These are phyloP conservation scores for Epinotia ramella DNA, from an alignment of 2,888 invertebrate species.

Conservation along the genomic window DNA sequence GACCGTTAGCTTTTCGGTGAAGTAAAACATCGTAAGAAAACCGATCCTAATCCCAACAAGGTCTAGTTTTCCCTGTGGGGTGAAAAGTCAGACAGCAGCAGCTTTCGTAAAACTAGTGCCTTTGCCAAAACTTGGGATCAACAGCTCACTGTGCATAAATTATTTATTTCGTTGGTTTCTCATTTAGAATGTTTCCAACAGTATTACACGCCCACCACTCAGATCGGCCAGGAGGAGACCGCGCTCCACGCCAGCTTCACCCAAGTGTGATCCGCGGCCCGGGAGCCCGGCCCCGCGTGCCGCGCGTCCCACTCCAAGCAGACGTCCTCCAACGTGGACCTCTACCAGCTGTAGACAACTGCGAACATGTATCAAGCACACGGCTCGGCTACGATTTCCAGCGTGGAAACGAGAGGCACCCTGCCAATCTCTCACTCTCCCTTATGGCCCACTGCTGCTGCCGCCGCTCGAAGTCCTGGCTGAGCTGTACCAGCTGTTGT, in stretches of 20 bases:
- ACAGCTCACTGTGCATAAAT: neutral
- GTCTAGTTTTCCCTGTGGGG: too few species aligned
- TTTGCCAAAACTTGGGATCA: too few species aligned
- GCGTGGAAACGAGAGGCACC: too few species aligned
- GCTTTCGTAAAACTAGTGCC: too few species aligned
- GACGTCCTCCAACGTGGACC: slow-evolving; percentile 64
- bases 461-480: too few species aligned
- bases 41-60: too few species aligned
- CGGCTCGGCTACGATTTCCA: neutral
- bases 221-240: slow-evolving; percentile 88
- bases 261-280: slow-evolving; percentile 89
- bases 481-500: neutral
- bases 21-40: too few species aligned
- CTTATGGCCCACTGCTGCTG: too few species aligned
- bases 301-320: slow-evolving; percentile 69
- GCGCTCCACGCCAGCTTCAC: slow-evolving; percentile 93
- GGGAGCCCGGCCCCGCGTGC: slow-evolving; percentile 68
- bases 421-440: too few species aligned
- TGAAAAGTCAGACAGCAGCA: too few species aligned
- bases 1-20: too few species aligned
- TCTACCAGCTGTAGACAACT: slow-evolving; percentile 68
- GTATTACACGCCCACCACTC: slow-evolving; percentile 92
- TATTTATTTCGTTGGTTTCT: neutral
- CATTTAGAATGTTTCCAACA: slow-evolving; percentile 71
- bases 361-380: neutral